Evolutionary conservation across 2,888 invertebrate species (phyloP).

Genomic region (Trichogramma dendrolimi): DNA sequence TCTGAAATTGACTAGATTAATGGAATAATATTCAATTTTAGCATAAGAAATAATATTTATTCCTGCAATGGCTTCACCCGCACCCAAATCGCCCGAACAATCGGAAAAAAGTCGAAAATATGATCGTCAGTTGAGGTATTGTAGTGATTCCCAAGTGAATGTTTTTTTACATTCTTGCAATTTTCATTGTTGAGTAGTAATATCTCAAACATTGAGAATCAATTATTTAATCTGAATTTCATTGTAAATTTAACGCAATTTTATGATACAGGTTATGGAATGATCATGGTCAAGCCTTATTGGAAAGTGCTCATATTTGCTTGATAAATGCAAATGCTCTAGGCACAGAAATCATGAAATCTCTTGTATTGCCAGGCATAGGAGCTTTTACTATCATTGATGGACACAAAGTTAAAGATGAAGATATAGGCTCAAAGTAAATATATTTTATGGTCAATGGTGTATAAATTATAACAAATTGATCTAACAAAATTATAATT

Average conservation of each 20-base stretch:
- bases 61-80: constrained; percentile 62
- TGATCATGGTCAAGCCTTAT: constrained; percentile 88
- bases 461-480: not conserved
- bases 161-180: not conserved
- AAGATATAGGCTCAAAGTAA: constrained; percentile 91
- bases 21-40: too few species aligned
- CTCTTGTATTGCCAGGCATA: constrained; percentile 89
- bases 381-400: constrained; percentile 91
- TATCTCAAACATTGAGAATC: not conserved
- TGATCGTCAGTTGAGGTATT: constrained; percentile 67
- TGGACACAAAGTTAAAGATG: constrained; percentile 78
- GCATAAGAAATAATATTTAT: not conserved
- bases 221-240: too few species aligned
- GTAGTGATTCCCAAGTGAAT: not conserved
- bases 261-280: constrained; percentile 79
- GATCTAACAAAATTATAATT: constrained; percentile 8
- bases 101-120: constrained; percentile 74
- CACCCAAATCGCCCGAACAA: constrained; percentile 70
- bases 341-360: constrained; percentile 93
- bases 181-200: not conserved
- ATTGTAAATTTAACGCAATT: not conserved
- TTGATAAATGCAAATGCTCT: constrained; percentile 88
- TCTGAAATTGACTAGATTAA: too few species aligned
- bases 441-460: constrained; percentile 22
- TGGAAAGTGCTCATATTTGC: constrained; percentile 88